A percentile compares a stretch with the other conserved stretches of the same genome.
Evolutionary conservation across 37 sponge, comb jelly and placozoan genomes (phyloP).

Genomic region (Theonella swinhoei): DNA sequence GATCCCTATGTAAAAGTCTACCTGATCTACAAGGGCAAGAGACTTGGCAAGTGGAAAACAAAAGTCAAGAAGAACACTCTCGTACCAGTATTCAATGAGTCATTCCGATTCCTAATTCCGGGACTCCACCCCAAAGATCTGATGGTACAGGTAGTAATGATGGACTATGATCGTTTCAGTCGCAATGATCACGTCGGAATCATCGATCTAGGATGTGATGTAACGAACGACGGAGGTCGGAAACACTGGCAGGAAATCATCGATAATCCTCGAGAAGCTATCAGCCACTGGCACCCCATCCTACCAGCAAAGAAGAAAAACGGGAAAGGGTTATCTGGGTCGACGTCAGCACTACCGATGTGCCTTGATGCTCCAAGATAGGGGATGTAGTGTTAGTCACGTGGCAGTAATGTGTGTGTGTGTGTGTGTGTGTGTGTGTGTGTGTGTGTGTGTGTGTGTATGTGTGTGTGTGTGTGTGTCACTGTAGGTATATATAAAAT

Average conservation of each 20-base stretch:
- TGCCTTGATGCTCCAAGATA: no score
- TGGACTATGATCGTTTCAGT: slow-evolving; percentile 61
- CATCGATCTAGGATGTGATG: slow-evolving; percentile 29
- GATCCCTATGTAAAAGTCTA: slow-evolving; percentile 77
- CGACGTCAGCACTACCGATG: background rate
- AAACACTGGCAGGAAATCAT: slow-evolving; percentile 66
- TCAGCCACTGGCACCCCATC: slow-evolving; percentile 66
- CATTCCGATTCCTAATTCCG: slow-evolving; percentile 62
- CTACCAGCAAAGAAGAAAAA: background rate
- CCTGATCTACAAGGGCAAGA: slow-evolving; percentile 25
- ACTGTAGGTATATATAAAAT: no score
- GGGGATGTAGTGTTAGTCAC: no score
- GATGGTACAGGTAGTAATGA: slow-evolving; percentile 24
- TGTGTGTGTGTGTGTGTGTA: no score
- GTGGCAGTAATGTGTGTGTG: no score
- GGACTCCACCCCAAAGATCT: slow-evolving; percentile 3
- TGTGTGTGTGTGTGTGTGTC: no score
- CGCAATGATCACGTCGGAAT: slow-evolving; percentile 41
- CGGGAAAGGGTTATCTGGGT: background rate
- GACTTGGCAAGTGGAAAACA: slow-evolving; percentile 54
- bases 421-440: no score
- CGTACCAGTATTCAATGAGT: slow-evolving; percentile 65
- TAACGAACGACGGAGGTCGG: slow-evolving; percentile 12
- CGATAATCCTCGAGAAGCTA: slow-evolving; percentile 7
- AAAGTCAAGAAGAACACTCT: slow-evolving; percentile 67